Percentiles rank a stretch among this genome's conserved stretches.
These are phyloP conservation scores for Pardosa pseudoannulata DNA, from an alignment of 2,888 invertebrate species.

Conservation along the genomic window DNA sequence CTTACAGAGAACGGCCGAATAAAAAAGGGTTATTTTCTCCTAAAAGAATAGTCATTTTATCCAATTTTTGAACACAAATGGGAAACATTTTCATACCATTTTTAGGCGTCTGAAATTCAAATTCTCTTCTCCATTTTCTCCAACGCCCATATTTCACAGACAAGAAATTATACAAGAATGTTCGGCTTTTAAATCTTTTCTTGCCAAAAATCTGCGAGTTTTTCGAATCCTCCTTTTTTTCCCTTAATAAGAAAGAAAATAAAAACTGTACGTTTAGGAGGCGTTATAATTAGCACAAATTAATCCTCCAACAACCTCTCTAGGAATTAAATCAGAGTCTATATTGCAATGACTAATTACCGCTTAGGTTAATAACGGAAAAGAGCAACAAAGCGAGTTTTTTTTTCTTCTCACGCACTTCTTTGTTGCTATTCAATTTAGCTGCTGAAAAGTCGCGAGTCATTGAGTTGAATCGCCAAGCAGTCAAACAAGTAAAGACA, in stretches of 20 bases:
- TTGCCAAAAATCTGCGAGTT: neutral
- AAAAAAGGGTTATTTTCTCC: no score
- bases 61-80: no score
- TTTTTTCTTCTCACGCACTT: neutral
- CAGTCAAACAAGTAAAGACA: no score
- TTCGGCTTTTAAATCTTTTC: neutral
- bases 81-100: no score
- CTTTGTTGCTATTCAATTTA: conserved; percentile 11
- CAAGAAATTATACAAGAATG: neutral
- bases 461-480: neutral
- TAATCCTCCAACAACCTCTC: conserved; percentile 31
- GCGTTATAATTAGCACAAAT: conserved; percentile 30
- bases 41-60: no score
- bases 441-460: neutral
- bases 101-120: no score
- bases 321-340: conserved; percentile 23
- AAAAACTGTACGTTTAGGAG: conserved; percentile 17
- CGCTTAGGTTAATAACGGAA: conserved; percentile 23
- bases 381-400: neutral
- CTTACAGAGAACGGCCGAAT: no score
- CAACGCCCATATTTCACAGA: neutral
- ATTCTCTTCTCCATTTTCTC: no score
- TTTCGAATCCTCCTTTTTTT: neutral
- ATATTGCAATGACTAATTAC: conserved; percentile 31
- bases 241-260: neutral